A percentile compares a stretch with the other conserved stretches of the same genome.
phyloP scores from a whole-genome alignment of 2,113 vertebrate genomes.

The Bubo bubo region DNA sequence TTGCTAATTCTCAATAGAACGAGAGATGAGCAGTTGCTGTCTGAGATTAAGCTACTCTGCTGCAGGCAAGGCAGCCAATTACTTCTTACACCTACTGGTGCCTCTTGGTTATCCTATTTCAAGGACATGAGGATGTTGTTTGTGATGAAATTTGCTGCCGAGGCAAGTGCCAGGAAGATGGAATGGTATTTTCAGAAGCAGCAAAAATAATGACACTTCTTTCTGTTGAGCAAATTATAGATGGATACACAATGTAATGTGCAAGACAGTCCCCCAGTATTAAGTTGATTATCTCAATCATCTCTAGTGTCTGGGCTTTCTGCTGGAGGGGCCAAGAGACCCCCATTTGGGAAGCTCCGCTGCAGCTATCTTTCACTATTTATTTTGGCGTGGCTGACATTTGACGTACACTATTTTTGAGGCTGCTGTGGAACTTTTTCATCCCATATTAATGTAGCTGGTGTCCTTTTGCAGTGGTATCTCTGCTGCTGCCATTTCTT shows the following conservation, averaged over 20 bases:
- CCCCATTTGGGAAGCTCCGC: not conserved
- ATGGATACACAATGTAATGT: not conserved
- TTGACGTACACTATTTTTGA: rapidly evolving
- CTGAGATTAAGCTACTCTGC: not conserved
- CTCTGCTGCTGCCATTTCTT: not conserved
- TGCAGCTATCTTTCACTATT: not conserved
- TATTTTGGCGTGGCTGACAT: rapidly evolving
- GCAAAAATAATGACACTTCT: not conserved
- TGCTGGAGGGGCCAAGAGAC: not conserved
- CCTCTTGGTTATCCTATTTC: not conserved
- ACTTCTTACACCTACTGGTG: not conserved
- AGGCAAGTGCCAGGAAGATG: not conserved
- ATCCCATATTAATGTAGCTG: not conserved
- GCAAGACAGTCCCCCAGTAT: not conserved
- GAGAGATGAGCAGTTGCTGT: not conserved
- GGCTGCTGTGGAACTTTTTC: not conserved
- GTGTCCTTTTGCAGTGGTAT: not conserved
- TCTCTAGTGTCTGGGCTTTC: not conserved
- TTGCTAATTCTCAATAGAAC: not conserved
- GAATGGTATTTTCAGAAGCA: not conserved
- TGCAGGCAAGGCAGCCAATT: not conserved
- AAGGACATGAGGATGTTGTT: not conserved
- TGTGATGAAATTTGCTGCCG: not conserved
- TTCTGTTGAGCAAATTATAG: not conserved
- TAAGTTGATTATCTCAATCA: not conserved